Evolutionary conservation across 2,888 invertebrate species (phyloP).

Genomic region (Lasioglossum calceatum): DNA sequence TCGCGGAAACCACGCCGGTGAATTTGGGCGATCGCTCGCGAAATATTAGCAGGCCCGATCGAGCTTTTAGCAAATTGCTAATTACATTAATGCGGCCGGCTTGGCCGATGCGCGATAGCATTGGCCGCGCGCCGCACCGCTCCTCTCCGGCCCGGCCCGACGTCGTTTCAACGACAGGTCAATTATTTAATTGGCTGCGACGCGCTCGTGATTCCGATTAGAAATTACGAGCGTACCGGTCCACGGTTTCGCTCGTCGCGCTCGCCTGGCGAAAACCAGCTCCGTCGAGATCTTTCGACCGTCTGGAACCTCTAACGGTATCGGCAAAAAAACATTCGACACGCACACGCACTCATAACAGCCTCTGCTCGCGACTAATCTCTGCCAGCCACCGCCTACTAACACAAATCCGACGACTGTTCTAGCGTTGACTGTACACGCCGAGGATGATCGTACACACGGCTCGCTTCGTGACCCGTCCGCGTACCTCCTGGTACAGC

Average conservation of each 20-base stretch:
- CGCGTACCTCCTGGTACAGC: neutral
- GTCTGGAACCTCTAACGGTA: conserved; percentile 78
- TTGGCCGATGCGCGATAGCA: conserved; percentile 3
- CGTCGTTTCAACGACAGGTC: conserved; percentile 6
- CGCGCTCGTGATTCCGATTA: conserved; percentile 36
- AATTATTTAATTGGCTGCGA: conserved; percentile 16
- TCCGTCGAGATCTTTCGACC: conserved; percentile 42
- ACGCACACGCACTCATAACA: neutral
- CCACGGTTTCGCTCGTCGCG: conserved; percentile 10
- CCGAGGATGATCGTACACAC: neutral
- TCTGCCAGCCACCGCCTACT: neutral
- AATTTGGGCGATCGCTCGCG: neutral
- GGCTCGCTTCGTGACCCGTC: neutral
- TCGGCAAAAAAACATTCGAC: conserved; percentile 37
- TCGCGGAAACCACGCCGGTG: neutral
- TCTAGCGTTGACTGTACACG: conserved; percentile 18
- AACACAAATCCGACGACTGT: neutral
- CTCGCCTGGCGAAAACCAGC: neutral
- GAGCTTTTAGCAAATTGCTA: neutral
- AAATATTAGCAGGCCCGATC: neutral
- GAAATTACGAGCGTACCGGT: conserved; percentile 24
- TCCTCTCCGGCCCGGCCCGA: neutral
- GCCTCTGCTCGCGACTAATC: conserved; percentile 30
- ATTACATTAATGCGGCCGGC: conserved; percentile 17
- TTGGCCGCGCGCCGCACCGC: neutral